Evolutionary conservation across 2,888 invertebrate genomes (phyloP).

Genomic region (Trissonchulus sp.): DNA sequence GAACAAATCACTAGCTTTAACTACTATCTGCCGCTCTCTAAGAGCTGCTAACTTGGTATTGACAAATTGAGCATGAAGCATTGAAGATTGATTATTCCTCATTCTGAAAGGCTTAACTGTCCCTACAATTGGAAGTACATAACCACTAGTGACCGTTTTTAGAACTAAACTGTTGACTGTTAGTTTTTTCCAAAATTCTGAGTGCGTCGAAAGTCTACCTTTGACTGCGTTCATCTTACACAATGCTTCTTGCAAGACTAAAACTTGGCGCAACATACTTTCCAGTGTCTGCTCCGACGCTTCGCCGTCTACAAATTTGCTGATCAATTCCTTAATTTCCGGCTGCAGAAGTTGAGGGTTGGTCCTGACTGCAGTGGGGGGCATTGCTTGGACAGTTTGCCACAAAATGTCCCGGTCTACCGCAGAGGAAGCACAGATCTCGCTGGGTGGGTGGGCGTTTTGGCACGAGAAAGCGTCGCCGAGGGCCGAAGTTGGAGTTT

Average conservation of each 20-base stretch:
- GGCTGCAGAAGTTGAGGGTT: not conserved
- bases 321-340: too few relatives aligned
- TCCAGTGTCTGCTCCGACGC: too few relatives aligned
- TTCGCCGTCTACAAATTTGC: too few relatives aligned
- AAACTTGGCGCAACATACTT: not conserved
- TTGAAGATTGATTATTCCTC: not conserved
- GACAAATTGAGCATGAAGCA: not conserved
- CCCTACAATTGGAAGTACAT: conserved; percentile 1
- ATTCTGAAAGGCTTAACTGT: not conserved
- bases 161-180: not conserved
- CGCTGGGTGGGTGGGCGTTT: not conserved
- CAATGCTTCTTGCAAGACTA: not conserved
- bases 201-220: not conserved
- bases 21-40: too few relatives aligned
- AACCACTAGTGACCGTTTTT: not conserved
- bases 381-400: not conserved
- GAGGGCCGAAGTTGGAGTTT: not conserved
- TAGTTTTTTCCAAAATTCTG: not conserved
- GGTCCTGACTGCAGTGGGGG: not conserved
- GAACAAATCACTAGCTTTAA: not conserved
- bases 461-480: conserved; percentile 10
- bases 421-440: conserved; percentile 1
- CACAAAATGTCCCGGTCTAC: not conserved
- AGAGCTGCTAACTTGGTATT: not conserved
- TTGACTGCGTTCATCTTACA: not conserved